phyloP scores from a whole-genome alignment of 2,797 vertebrate species.

The Pantherophis vulpinus region DNA sequence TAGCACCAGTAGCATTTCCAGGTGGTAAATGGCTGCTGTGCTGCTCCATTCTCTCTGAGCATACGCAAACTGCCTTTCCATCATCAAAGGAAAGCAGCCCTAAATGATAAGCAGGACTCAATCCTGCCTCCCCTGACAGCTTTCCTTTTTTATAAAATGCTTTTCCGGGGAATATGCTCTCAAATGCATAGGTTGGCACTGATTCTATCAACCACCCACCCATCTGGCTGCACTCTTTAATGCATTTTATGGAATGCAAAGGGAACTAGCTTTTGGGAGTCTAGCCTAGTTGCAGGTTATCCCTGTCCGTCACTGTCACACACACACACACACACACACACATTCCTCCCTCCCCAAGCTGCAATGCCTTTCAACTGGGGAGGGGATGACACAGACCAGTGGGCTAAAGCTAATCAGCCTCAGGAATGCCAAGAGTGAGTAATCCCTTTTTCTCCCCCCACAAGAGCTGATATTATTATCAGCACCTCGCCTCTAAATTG shows the following conservation, averaged over 20 bases:
- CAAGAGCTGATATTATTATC: neutral
- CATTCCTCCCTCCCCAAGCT: neutral
- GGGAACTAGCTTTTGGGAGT: neutral
- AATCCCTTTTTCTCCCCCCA: neutral
- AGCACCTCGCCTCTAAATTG: neutral
- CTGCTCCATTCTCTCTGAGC: neutral
- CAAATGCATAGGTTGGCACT: neutral
- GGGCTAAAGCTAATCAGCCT: neutral
- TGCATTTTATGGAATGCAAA: neutral
- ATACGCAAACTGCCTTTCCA: neutral
- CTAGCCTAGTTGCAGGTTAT: neutral
- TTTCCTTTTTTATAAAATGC: neutral
- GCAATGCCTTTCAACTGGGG: neutral
- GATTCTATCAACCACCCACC: neutral
- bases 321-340: too few species aligned
- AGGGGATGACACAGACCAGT: slow-evolving; percentile 14
- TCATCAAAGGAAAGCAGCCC: neutral
- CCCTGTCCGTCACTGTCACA: neutral
- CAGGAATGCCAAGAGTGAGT: slow-evolving; percentile 21
- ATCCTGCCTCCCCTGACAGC: neutral
- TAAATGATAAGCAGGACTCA: neutral
- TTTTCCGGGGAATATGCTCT: neutral
- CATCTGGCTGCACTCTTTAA: neutral
- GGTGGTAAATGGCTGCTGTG: neutral
- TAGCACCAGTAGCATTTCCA: neutral